Conservation (phyloP, 2,113 vertebrate genomes). For the Ahaetulla prasina region DNA sequence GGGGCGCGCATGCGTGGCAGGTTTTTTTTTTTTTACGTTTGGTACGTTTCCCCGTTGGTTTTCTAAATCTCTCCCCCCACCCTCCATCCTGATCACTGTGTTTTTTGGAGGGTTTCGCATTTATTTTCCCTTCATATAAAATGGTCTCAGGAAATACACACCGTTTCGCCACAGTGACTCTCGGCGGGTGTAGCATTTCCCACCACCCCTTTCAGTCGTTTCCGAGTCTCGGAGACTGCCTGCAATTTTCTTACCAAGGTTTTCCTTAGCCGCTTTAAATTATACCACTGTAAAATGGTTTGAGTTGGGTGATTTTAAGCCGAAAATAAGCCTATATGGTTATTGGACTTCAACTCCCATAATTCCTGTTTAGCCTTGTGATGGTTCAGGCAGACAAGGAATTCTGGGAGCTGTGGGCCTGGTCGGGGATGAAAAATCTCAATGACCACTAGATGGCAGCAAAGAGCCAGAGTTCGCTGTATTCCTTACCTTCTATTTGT, state of each 20-base stretch:
- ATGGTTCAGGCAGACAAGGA: neutral
- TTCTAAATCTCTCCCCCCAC: neutral
- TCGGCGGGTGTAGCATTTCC: neutral
- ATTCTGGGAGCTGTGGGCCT: neutral
- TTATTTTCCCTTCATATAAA: neutral
- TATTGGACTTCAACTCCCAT: neutral
- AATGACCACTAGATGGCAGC: neutral
- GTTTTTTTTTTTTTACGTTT: neutral
- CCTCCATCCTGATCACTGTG: neutral
- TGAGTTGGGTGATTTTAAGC: neutral
- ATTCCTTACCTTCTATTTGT: neutral
- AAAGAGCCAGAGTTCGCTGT: neutral
- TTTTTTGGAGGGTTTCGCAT: neutral
- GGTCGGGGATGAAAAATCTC: neutral
- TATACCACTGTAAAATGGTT: neutral
- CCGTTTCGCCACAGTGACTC: neutral
- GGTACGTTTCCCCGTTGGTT: fast-evolving
- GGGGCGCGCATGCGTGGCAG: neutral
- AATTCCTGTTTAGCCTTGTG: neutral
- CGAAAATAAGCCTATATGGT: neutral
- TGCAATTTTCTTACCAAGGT: neutral
- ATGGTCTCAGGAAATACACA: neutral
- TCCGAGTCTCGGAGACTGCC: neutral
- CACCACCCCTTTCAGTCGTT: neutral
- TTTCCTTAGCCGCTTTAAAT: neutral